phyloP scores from a whole-genome alignment of 2,888 invertebrate species.

The Malthinus flaveolus region DNA sequence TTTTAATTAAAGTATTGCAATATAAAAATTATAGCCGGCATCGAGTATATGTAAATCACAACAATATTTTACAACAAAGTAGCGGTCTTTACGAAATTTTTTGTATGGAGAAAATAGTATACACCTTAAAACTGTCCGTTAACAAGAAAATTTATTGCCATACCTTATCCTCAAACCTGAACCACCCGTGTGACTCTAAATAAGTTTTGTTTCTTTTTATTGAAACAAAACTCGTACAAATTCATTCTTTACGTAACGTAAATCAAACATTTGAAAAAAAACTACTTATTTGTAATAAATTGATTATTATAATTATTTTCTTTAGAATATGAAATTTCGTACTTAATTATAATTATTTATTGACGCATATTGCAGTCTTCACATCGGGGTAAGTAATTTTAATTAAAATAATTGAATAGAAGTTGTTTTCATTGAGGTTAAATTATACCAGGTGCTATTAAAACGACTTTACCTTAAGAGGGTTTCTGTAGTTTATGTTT shows the following conservation, averaged over 20 bases:
- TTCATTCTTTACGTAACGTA: not conserved
- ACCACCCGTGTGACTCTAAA: constrained; percentile 7
- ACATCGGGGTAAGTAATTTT: too few species aligned
- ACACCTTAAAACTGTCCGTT: constrained; percentile 16
- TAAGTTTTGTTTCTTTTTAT: not conserved
- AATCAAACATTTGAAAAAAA: too few species aligned
- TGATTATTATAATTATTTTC: too few species aligned
- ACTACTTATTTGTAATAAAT: too few species aligned
- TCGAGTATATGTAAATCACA: constrained; percentile 19
- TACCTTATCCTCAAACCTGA: constrained; percentile 6
- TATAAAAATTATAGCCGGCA: constrained; percentile 1
- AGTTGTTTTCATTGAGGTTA: too few species aligned
- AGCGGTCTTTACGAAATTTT: constrained; percentile 8
- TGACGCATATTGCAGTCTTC: too few species aligned
- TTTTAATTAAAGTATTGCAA: constrained; percentile 5
- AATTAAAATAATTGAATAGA: too few species aligned
- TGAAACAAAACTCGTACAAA: not conserved
- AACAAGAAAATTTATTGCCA: constrained; percentile 4
- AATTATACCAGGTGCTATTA: too few species aligned
- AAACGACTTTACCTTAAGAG: too few species aligned
- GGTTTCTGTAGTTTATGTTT: too few species aligned
- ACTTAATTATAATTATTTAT: too few species aligned
- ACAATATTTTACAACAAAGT: constrained; percentile 14
- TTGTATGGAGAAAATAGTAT: constrained; percentile 12
- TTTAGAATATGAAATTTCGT: too few species aligned